Conservation (phyloP, 2,797 vertebrate species). For the Pristis pectinata region DNA sequence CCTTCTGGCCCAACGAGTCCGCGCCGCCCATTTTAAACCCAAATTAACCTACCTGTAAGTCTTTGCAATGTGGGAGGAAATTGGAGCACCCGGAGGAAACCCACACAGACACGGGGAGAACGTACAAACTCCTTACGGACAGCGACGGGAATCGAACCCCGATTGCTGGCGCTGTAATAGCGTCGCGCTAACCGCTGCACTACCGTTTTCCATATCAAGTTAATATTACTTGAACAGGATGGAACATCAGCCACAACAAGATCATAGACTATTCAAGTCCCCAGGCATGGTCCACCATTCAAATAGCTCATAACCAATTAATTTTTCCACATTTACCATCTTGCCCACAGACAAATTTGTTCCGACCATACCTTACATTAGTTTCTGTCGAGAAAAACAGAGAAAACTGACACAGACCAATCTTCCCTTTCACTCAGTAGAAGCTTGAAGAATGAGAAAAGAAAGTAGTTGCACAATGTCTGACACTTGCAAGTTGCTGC, state of each 20-base stretch:
- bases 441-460: neutral
- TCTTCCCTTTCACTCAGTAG: neutral
- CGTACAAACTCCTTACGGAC: too few relatives aligned
- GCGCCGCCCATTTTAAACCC: too few relatives aligned
- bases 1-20: too few relatives aligned
- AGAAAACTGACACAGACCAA: neutral
- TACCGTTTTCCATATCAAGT: neutral
- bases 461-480: neutral
- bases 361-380: neutral
- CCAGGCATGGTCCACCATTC: neutral
- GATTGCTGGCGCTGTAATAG: too few relatives aligned
- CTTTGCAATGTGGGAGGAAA: too few relatives aligned
- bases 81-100: too few relatives aligned
- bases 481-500: neutral
- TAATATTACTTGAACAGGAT: neutral
- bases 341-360: neutral
- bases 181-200: too few relatives aligned
- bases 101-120: too few relatives aligned
- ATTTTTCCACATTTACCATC: neutral
- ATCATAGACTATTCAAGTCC: neutral
- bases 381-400: neutral
- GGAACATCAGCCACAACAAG: neutral
- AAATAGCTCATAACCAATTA: neutral
- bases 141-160: too few relatives aligned
- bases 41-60: too few relatives aligned